phyloP scores from a whole-genome alignment of 2,113 vertebrate species.

The Ivindomyrus marchei region DNA sequence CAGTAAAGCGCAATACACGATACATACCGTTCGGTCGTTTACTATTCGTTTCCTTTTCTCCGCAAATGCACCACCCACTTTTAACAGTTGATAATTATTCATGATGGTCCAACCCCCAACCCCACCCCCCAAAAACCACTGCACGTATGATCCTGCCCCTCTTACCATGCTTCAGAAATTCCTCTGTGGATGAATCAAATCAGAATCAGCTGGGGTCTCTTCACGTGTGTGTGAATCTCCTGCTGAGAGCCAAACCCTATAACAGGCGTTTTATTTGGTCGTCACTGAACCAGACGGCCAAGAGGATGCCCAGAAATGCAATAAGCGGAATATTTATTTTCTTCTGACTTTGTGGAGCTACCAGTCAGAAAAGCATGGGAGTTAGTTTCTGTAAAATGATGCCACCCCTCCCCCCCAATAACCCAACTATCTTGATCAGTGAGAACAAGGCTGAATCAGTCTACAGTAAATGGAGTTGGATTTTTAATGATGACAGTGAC shows the following conservation, averaged over 20 bases:
- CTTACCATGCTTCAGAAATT: not conserved
- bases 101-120: not conserved
- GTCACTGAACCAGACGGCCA: not conserved
- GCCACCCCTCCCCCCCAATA: not conserved
- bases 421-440: not conserved
- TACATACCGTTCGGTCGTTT: not conserved
- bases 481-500: not conserved
- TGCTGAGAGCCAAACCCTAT: not conserved
- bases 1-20: not conserved
- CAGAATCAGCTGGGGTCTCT: not conserved
- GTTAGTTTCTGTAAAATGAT: not conserved
- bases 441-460: not conserved
- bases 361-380: not conserved
- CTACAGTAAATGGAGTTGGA: not conserved
- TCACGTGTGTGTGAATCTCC: not conserved
- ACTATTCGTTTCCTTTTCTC: not conserved
- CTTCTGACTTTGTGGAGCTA: not conserved
- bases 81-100: not conserved
- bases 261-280: not conserved
- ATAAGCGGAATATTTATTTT: not conserved
- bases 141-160: not conserved
- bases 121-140: no score
- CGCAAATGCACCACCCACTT: not conserved
- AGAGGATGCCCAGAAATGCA: not conserved
- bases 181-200: not conserved